Conservation (phyloP, 2,888 invertebrate genomes). For the Agrochola macilenta region DNA sequence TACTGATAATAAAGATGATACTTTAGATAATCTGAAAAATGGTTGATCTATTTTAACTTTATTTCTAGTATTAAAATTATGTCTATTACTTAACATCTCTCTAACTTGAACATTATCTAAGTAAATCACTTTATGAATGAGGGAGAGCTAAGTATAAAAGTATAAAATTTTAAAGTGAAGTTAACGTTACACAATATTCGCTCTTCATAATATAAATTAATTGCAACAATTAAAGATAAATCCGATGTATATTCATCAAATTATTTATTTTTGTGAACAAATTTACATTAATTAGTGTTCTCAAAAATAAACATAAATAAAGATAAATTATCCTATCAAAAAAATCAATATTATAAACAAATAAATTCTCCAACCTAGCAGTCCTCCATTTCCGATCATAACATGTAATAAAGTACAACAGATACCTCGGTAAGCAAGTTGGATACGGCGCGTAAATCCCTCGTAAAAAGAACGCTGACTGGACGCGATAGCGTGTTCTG, state of each 20-base stretch:
- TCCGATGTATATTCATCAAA: too few species aligned
- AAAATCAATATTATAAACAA: background rate
- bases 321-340: background rate
- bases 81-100: too few species aligned
- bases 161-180: background rate
- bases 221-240: background rate
- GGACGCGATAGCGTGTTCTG: constrained; percentile 20
- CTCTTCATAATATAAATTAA: background rate
- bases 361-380: background rate
- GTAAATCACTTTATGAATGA: background rate
- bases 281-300: too few species aligned
- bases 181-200: background rate
- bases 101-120: background rate
- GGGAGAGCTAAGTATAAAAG: background rate
- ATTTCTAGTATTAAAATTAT: too few species aligned
- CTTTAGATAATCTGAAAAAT: too few species aligned
- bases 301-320: background rate
- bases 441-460: constrained; percentile 39
- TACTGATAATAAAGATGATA: too few species aligned
- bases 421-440: constrained; percentile 50
- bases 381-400: constrained; percentile 37
- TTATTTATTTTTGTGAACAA: too few species aligned
- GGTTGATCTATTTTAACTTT: too few species aligned
- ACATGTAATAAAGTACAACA: constrained; percentile 62
- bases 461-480: constrained; percentile 59